Evolutionary conservation across 2,113 vertebrate genomes (phyloP).

Genomic region (Hiodon tergisus): DNA sequence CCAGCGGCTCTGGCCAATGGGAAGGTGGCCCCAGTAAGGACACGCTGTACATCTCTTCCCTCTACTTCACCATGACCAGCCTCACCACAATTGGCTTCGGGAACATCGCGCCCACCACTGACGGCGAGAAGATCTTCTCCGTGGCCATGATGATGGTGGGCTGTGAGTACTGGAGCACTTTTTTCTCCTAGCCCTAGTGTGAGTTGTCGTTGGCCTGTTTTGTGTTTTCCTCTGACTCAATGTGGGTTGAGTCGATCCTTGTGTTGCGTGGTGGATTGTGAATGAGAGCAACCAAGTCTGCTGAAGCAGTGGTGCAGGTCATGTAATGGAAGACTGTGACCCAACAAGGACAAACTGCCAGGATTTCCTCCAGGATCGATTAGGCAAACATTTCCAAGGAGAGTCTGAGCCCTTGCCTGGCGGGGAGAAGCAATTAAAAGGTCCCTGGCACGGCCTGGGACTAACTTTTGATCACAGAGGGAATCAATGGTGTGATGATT

Average conservation of each 20-base stretch:
- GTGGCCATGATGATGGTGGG: conserved; percentile 99
- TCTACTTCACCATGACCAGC: conserved; percentile 99
- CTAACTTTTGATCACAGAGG: not conserved
- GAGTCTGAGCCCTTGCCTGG: not conserved
- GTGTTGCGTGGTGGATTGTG: not conserved
- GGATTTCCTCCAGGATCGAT: not conserved
- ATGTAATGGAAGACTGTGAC: not conserved
- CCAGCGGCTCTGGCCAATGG: conserved; percentile 86
- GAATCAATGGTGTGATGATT: conserved; percentile 12
- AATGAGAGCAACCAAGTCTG: not conserved
- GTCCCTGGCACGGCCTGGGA: not conserved
- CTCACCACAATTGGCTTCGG: conserved; percentile 98
- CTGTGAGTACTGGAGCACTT: conserved; percentile 75
- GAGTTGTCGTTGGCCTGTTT: not conserved
- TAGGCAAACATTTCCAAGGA: not conserved
- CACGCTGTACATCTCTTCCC: conserved; percentile 93
- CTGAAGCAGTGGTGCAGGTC: too few relatives aligned
- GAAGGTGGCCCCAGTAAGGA: conserved; percentile 95
- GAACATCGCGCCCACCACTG: conserved; percentile 95
- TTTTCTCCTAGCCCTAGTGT: not conserved
- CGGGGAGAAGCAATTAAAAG: conserved; percentile 16
- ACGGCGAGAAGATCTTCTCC: conserved; percentile 96
- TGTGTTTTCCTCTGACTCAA: not conserved
- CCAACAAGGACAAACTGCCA: not conserved
- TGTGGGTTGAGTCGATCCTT: not conserved